Evolutionary conservation across 2,113 vertebrate species (phyloP).

Genomic region (Plectropomus leopardus): DNA sequence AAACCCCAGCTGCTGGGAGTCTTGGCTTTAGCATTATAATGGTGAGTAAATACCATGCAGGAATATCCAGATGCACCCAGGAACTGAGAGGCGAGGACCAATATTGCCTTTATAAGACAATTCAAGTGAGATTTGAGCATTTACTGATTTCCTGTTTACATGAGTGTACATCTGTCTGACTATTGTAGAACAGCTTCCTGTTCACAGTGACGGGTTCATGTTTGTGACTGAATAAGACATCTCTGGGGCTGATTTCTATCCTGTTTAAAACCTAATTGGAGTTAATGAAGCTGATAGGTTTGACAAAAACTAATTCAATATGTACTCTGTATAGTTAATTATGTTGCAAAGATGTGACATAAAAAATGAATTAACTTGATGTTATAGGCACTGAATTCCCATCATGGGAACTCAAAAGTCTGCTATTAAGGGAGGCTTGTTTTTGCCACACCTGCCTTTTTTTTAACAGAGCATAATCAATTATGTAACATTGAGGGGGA

Average conservation of each 20-base stretch:
- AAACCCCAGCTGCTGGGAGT: slow-evolving; percentile 30
- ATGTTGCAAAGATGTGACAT: slow-evolving; percentile 11
- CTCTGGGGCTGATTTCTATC: background rate
- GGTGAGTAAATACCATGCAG: slow-evolving; percentile 25
- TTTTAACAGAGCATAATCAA: too few species aligned
- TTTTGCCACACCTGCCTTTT: background rate
- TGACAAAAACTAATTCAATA: background rate
- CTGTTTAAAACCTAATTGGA: background rate
- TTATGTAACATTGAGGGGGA: too few species aligned
- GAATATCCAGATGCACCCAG: slow-evolving; percentile 24
- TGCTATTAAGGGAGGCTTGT: background rate
- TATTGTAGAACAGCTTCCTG: slow-evolving; percentile 8
- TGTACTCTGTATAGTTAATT: background rate
- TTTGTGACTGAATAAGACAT: background rate
- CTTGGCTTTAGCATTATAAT: slow-evolving; percentile 35
- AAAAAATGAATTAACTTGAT: too few species aligned
- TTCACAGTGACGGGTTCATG: background rate
- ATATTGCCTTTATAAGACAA: background rate
- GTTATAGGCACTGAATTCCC: background rate
- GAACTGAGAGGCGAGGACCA: background rate
- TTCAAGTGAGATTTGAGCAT: slow-evolving; percentile 3
- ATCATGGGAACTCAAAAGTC: background rate
- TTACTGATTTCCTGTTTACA: slow-evolving; percentile 22
- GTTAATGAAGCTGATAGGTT: background rate
- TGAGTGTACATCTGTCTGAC: background rate